These are phyloP conservation scores for Mormyrus proboscirostris DNA, from an alignment of 2,797 vertebrate species.

Conservation along the genomic window DNA sequence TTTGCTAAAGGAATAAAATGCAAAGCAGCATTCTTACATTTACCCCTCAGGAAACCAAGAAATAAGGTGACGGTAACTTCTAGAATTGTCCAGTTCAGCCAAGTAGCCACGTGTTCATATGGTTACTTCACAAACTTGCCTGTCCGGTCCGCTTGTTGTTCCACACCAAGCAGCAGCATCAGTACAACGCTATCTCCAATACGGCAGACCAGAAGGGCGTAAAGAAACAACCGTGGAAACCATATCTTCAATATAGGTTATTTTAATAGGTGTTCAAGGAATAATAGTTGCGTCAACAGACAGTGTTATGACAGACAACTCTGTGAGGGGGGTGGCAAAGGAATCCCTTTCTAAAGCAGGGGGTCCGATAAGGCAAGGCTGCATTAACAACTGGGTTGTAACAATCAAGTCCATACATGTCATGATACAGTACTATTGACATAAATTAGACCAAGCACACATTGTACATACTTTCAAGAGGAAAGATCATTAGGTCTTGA, in stretches of 20 bases:
- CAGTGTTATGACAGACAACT: conserved; percentile 73
- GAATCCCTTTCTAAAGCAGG: conserved; percentile 66
- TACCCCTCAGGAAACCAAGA: neutral
- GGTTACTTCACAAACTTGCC: neutral
- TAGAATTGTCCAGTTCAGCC: neutral
- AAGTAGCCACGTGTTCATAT: neutral
- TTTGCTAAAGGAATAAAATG: neutral
- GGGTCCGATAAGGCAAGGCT: conserved; percentile 72
- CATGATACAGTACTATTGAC: conserved; percentile 56
- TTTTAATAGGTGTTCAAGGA: conserved; percentile 74
- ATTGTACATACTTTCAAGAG: conserved; percentile 55
- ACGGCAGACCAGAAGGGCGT: neutral
- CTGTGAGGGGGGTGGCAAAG: conserved; percentile 48
- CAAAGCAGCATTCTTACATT: neutral
- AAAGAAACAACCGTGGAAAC: neutral
- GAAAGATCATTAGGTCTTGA: conserved; percentile 47
- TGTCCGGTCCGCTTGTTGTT: neutral
- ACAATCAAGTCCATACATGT: conserved; percentile 59
- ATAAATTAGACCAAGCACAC: conserved; percentile 60
- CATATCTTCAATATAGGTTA: conserved; percentile 57
- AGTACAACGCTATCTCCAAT: neutral
- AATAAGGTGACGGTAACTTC: neutral
- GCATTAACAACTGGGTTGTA: conserved; percentile 65
- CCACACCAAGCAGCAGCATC: neutral
- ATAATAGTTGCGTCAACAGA: conserved; percentile 70